phyloP scores from a whole-genome alignment of 1,140 invertebrate genomes.

The Danaus plexippus region DNA sequence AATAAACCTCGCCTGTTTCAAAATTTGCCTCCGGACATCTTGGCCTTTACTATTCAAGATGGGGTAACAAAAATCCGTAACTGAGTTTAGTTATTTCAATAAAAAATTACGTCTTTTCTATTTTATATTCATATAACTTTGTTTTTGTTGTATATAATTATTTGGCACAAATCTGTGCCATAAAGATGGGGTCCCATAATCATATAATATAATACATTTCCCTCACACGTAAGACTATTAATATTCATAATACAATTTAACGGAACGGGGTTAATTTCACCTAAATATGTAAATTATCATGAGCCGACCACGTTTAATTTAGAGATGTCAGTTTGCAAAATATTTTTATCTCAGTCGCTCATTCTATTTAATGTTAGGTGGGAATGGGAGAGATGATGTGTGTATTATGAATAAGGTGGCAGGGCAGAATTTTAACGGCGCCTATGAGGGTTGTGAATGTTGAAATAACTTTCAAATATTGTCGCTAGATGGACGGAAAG shows the following conservation, averaged over 20 bases:
- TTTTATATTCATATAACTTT: conserved; percentile 1
- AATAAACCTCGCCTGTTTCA: conserved; percentile 57
- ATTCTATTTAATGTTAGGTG: conserved; percentile 5
- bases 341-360: conserved; percentile 41
- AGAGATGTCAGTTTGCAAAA: conserved; percentile 64
- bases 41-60: conserved; percentile 12
- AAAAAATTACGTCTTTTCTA: conserved; percentile 2
- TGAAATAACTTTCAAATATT: conserved; percentile 72
- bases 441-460: conserved; percentile 69
- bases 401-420: conserved; percentile 70
- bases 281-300: conserved; percentile 73
- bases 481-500: conserved; percentile 71
- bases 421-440: conserved; percentile 70
- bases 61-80: background rate
- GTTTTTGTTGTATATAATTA: conserved; percentile 7
- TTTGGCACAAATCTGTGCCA: conserved; percentile 49
- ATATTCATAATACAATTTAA: conserved; percentile 73
- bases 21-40: conserved; percentile 40
- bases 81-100: conserved; percentile 1
- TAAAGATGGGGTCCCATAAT: conserved; percentile 42
- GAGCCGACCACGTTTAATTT: conserved; percentile 69
- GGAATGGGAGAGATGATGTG: conserved; percentile 34
- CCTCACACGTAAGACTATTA: conserved; percentile 57
- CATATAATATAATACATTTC: conserved; percentile 54
- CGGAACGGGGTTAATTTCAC: conserved; percentile 68